Evolutionary conservation across 1,140 invertebrate species (phyloP).

Genomic region (Diprion similis): DNA sequence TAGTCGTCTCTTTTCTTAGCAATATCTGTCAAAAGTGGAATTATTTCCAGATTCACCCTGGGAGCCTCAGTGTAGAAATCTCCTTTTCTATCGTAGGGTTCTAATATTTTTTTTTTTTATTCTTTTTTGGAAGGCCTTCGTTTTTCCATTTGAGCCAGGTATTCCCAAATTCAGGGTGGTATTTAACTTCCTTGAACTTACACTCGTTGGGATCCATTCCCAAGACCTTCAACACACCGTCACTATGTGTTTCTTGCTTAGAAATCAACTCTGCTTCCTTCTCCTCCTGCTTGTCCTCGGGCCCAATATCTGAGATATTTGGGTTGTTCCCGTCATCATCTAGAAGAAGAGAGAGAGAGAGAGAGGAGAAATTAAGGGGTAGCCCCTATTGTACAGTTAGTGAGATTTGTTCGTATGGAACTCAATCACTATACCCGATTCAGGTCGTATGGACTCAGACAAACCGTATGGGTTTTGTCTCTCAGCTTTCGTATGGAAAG

Average conservation of each 20-base stretch:
- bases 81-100: slow-evolving; percentile 23
- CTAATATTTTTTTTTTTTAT: slow-evolving; percentile 20
- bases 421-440: slow-evolving; percentile 17
- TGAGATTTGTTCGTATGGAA: not conserved
- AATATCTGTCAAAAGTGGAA: slow-evolving; percentile 23
- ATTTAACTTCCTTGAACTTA: not conserved
- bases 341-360: too few relatives aligned
- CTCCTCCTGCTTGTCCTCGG: not conserved
- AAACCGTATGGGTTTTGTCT: slow-evolving; percentile 15
- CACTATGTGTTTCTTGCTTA: slow-evolving; percentile 5
- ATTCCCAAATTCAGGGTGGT: slow-evolving; percentile 25
- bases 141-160: slow-evolving; percentile 8
- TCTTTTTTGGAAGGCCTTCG: slow-evolving; percentile 22
- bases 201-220: not conserved
- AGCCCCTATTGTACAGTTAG: slow-evolving; percentile 11
- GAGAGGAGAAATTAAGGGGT: not conserved
- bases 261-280: not conserved
- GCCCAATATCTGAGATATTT: too few relatives aligned
- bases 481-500: slow-evolving; percentile 19
- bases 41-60: slow-evolving; percentile 9
- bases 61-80: slow-evolving; percentile 19
- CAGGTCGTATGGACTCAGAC: not conserved
- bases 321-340: not conserved
- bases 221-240: slow-evolving; percentile 5
- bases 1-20: slow-evolving; percentile 30